These are phyloP conservation scores for Leucoraja erinaceus DNA, from an alignment of 2,113 vertebrate species.

Conservation along the genomic window DNA sequence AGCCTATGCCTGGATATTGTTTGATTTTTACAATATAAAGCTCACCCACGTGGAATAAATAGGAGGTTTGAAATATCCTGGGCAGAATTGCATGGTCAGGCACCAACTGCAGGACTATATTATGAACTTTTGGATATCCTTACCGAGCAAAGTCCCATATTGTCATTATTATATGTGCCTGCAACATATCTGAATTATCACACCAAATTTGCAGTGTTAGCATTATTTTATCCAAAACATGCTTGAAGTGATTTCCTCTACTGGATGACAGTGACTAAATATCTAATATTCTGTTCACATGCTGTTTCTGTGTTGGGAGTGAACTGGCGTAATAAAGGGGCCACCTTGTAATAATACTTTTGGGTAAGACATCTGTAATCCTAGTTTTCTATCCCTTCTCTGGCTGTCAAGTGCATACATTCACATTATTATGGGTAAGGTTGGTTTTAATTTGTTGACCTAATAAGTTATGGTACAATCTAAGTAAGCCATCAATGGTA, in stretches of 20 bases:
- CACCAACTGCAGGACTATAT: neutral
- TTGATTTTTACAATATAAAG: too few relatives aligned
- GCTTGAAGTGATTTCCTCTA: neutral
- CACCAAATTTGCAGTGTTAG: neutral
- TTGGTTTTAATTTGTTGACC: neutral
- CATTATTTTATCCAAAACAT: neutral
- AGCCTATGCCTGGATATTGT: too few relatives aligned
- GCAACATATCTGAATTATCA: neutral
- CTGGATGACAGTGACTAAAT: neutral
- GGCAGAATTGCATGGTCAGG: too few relatives aligned
- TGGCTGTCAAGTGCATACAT: neutral
- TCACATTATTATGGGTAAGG: neutral
- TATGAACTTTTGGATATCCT: neutral
- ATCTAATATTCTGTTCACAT: too few relatives aligned
- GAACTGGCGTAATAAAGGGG: neutral
- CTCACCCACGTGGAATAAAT: too few relatives aligned
- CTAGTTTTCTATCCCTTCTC: neutral
- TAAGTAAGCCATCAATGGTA: neutral
- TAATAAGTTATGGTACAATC: slow-evolving; percentile 41
- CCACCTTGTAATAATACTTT: neutral
- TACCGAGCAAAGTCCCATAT: neutral
- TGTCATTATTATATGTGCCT: neutral
- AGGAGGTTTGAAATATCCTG: too few relatives aligned
- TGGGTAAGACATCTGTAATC: neutral
- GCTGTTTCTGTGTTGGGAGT: neutral